A percentile compares a stretch with the other conserved stretches of the same genome.
Evolutionary conservation across 2,888 invertebrate species (phyloP).

Genomic region (Epinotia ramella): DNA sequence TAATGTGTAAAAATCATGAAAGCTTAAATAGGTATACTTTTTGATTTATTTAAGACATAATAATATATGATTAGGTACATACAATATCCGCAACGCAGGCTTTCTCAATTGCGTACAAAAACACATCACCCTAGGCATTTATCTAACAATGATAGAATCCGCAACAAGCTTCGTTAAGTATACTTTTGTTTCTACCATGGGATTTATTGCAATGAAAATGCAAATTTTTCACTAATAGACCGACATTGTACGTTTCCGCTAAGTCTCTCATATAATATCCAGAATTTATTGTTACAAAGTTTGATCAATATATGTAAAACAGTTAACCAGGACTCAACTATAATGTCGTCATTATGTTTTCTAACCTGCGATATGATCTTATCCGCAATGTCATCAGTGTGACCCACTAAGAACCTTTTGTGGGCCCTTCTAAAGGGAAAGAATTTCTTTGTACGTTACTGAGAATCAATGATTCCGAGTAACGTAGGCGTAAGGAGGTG

Average conservation of each 20-base stretch:
- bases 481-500: slow-evolving; percentile 6
- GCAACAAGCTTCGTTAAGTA: no score
- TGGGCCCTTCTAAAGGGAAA: slow-evolving; percentile 19
- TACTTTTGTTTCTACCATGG: no score
- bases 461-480: slow-evolving; percentile 12
- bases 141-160: no score
- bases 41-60: no score
- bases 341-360: slow-evolving; percentile 11
- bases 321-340: background rate
- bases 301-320: background rate
- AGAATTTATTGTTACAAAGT: background rate
- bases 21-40: no score
- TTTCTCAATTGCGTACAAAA: no score
- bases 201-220: background rate
- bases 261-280: background rate
- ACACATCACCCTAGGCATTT: no score
- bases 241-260: background rate
- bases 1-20: no score
- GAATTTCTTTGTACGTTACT: slow-evolving; percentile 20
- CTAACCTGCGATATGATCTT: slow-evolving; percentile 18
- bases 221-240: background rate
- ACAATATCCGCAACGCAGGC: no score
- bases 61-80: no score
- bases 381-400: slow-evolving; percentile 30
- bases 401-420: slow-evolving; percentile 26